Base-by-base conservation (phyloP, 2,888 invertebrate genomes). In the Steinernema carpocapsae region DNA sequence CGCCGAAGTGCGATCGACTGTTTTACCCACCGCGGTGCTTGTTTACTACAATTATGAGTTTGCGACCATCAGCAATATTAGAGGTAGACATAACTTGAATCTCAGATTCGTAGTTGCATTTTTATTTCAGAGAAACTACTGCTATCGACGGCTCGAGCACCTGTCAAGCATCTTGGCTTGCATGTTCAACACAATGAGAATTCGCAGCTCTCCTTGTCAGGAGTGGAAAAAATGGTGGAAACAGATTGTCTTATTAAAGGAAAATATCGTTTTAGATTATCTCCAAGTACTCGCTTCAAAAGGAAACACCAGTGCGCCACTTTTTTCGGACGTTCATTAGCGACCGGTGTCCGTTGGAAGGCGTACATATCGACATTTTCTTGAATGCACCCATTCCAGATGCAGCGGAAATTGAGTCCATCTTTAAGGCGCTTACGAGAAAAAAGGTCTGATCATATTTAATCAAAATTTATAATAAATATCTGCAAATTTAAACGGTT, bases 1-100 rank as follows among this genome's bases (percentile, higher is more conserved):
- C 22, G 56, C 56, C 6, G 56, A 56, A 26, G 26, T 56, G 14
- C 56, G 56, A 4, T 56, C 56, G 24, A 56, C 56, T 17, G 56
- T 56, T 19, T 26, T 56, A 26, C 56, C 56, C 24, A 56, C 14
- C 26, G 26, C 56, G 2, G 56, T 56, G 6, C 26, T 56, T 1
- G 56, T 56, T 19, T 26, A 56, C 56, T 56, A 56, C 26, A 56
- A 56, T 19, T 56, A 56, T 56, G 56, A 56, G 17, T 56, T 56
- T 17, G 56, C n/a, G 24, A 56, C 56, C 6, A 3, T 56, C 56
- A 56, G 26, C 56, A 3, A 56, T 26, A 56, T 56, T 26, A 56
- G 56, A 56, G 56, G 56, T 56, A 17, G 14, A 14, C 14, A 14
- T 43, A 14, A 14, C 10, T 43, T 7, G 10, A 7, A 43, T 43